These are phyloP conservation scores for Mus musculus DNA, from an alignment of 2,113 vertebrate species.

Conservation along the genomic window DNA sequence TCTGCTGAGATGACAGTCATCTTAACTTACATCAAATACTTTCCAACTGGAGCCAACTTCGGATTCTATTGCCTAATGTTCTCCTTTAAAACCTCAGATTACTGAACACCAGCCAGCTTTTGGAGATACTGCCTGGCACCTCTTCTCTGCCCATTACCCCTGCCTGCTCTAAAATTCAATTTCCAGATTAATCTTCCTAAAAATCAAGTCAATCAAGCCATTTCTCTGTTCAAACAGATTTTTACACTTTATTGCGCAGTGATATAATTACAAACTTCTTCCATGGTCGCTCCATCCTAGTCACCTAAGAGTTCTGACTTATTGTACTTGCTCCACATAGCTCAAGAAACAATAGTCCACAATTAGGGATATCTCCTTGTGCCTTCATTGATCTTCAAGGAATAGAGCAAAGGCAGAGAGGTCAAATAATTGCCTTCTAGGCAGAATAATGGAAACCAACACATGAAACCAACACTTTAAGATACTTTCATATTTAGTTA, in stretches of 20 bases:
- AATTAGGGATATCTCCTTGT: background rate
- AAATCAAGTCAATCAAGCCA: conserved; percentile 60
- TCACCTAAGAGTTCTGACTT: conserved; percentile 24
- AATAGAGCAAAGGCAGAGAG: background rate
- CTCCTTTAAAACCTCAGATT: background rate
- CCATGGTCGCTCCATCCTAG: background rate
- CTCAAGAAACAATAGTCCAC: background rate
- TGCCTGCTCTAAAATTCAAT: conserved; percentile 41
- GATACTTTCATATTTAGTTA: background rate
- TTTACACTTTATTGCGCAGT: conserved; percentile 46
- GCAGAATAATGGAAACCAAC: background rate
- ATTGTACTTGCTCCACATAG: conserved; percentile 7
- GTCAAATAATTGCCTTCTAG: background rate
- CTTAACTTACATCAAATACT: background rate
- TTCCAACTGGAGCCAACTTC: background rate
- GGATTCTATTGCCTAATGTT: background rate
- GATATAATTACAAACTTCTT: conserved; percentile 56
- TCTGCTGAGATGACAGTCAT: background rate
- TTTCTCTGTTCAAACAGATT: conserved; percentile 47
- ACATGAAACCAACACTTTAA: background rate
- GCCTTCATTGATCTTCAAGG: background rate
- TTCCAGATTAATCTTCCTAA: conserved; percentile 69
- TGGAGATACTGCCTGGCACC: background rate
- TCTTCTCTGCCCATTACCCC: background rate
- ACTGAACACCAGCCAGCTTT: background rate